Evolutionary conservation across 2,888 invertebrate species (phyloP).

Genomic region (Dynastes maya): DNA sequence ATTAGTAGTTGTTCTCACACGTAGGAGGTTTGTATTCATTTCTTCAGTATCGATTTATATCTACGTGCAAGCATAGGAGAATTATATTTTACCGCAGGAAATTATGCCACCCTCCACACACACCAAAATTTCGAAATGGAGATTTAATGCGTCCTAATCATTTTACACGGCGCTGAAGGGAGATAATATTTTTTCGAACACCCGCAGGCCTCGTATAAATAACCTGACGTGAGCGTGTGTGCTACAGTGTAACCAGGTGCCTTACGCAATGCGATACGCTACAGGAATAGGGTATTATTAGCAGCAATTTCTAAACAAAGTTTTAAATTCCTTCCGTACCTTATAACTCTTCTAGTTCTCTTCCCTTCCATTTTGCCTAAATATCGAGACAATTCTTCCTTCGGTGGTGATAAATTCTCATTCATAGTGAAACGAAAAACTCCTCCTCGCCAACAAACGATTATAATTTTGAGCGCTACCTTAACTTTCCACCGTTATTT

Average conservation of each 20-base stretch:
- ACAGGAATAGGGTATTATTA: slow-evolving; percentile 40
- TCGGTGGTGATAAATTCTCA: slow-evolving; percentile 58
- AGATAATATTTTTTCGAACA: slow-evolving; percentile 31
- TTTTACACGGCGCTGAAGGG: slow-evolving; percentile 16
- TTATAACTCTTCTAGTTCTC: slow-evolving; percentile 21
- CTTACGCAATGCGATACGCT: slow-evolving; percentile 7
- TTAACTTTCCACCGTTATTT: slow-evolving; percentile 12
- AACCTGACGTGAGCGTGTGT: not conserved
- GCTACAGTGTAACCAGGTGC: slow-evolving; percentile 10
- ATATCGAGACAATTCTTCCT: slow-evolving; percentile 53
- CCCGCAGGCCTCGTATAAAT: slow-evolving; percentile 17
- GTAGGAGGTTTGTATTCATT: not conserved
- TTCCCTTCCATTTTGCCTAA: slow-evolving; percentile 27
- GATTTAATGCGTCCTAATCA: slow-evolving; percentile 29
- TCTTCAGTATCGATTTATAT: not conserved
- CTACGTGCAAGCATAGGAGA: not conserved
- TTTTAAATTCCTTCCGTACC: slow-evolving; percentile 38
- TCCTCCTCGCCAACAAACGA: slow-evolving; percentile 57
- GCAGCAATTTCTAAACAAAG: slow-evolving; percentile 47
- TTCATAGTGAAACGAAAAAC: slow-evolving; percentile 56
- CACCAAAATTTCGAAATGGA: slow-evolving; percentile 27
- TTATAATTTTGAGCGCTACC: slow-evolving; percentile 57
- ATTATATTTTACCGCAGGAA: not conserved
- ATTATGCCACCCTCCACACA: not conserved
- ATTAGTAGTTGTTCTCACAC: too few species aligned